A percentile compares a stretch with the other conserved stretches of the same genome.
These are phyloP conservation scores for Bryconaethiops microstoma DNA, from an alignment of 2,797 vertebrate species.

Conservation along the genomic window DNA sequence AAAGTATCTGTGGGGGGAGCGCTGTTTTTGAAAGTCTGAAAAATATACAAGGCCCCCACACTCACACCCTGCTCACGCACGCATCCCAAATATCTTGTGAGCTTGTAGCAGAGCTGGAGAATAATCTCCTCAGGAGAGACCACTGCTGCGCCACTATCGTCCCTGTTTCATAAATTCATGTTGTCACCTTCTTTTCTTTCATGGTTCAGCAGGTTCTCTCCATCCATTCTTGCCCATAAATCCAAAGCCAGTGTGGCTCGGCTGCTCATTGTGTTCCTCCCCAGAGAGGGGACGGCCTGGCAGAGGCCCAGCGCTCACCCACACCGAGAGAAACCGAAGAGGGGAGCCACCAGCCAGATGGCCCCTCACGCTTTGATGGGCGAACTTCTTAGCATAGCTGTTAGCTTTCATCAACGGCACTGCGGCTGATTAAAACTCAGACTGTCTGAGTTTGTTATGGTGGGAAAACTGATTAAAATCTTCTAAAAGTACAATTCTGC, in stretches of 20 bases:
- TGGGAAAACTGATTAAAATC: constrained; percentile 53
- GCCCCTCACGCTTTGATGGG: constrained; percentile 62
- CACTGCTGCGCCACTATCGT: constrained; percentile 55
- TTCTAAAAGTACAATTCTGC: constrained; percentile 41
- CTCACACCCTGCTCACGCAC: background rate
- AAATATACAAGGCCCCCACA: background rate
- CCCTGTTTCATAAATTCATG: constrained; percentile 67
- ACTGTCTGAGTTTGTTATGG: constrained; percentile 60
- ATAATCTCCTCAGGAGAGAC: constrained; percentile 54
- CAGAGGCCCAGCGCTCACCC: constrained; percentile 65
- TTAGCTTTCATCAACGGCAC: constrained; percentile 71
- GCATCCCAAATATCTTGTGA: constrained; percentile 37
- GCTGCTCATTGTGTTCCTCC: constrained; percentile 50
- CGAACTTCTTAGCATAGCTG: constrained; percentile 68
- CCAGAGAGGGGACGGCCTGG: constrained; percentile 57
- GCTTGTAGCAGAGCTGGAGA: constrained; percentile 41
- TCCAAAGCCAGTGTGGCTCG: constrained; percentile 53
- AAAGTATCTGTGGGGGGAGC: no score
- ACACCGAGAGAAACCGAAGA: constrained; percentile 48
- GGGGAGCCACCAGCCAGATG: constrained; percentile 66
- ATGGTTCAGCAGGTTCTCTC: constrained; percentile 63
- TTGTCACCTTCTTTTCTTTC: constrained; percentile 66
- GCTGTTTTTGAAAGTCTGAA: no score
- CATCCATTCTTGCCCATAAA: constrained; percentile 65
- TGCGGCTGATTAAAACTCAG: constrained; percentile 70